These are phyloP conservation scores for Phasianus colchicus DNA, from an alignment of 2,113 vertebrate species.

Conservation along the genomic window DNA sequence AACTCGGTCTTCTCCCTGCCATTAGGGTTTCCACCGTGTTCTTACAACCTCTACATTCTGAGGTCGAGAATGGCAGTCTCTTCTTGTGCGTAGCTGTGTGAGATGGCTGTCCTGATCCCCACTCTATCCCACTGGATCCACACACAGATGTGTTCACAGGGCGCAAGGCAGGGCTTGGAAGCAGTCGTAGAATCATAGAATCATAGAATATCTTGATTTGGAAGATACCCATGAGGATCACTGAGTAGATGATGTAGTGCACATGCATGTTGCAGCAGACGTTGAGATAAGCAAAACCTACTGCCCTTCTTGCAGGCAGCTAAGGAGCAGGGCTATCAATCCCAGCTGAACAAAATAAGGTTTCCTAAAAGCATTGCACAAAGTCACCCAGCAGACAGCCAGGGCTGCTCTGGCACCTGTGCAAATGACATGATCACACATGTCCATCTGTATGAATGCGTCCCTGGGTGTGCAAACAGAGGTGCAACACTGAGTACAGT, in stretches of 20 bases:
- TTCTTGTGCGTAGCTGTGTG: background rate
- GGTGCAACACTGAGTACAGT: accelerated
- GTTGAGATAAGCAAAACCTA: background rate
- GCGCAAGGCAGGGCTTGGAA: background rate
- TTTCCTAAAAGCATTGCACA: background rate
- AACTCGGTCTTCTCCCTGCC: background rate
- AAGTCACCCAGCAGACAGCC: background rate
- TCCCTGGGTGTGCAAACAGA: accelerated
- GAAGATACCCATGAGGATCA: too few relatives aligned
- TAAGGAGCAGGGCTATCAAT: background rate
- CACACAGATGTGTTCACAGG: background rate
- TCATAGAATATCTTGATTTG: too few relatives aligned
- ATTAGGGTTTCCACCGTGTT: background rate
- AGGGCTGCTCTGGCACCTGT: background rate
- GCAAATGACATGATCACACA: background rate
- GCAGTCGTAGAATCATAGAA: background rate
- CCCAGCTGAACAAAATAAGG: background rate
- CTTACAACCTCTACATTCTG: background rate
- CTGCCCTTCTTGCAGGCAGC: background rate
- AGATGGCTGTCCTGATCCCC: background rate
- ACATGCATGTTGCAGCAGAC: background rate
- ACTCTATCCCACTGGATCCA: background rate
- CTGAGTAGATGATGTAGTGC: background rate
- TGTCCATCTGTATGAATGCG: background rate
- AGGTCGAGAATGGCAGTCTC: background rate